Percentiles rank a stretch among this genome's conserved stretches.
Evolutionary conservation across 2,888 invertebrate species (phyloP).

Genomic region (Thalpophila matura): DNA sequence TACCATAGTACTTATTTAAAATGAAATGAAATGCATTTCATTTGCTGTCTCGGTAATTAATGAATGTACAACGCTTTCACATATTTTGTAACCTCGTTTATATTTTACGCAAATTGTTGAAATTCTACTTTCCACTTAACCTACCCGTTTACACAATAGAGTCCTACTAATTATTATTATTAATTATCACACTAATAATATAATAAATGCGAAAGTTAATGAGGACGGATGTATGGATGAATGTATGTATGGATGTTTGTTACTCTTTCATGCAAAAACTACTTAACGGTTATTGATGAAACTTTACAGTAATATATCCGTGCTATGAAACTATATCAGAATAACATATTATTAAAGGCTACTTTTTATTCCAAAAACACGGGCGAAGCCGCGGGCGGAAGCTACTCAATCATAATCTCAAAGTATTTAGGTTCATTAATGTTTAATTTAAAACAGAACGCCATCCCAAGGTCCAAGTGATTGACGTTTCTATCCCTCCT

Average conservation of each 20-base stretch:
- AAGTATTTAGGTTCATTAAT: slow-evolving; percentile 1
- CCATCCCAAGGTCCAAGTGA: slow-evolving; percentile 16
- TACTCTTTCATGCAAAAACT: too few relatives aligned
- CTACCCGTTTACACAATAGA: not conserved
- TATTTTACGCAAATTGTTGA: not conserved
- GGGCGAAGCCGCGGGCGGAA: too few relatives aligned
- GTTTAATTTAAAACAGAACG: slow-evolving; percentile 8
- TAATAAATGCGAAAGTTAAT: too few relatives aligned
- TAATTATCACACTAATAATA: too few relatives aligned
- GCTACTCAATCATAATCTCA: not conserved
- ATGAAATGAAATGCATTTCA: not conserved
- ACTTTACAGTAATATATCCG: too few relatives aligned
- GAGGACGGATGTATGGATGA: too few relatives aligned
- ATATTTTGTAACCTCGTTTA: not conserved
- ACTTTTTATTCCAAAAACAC: too few relatives aligned
- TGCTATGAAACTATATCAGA: too few relatives aligned
- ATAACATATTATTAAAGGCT: too few relatives aligned
- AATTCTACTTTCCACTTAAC: not conserved
- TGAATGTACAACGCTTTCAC: not conserved
- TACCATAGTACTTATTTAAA: slow-evolving; percentile 18
- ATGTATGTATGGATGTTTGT: too few relatives aligned
- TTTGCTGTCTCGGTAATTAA: slow-evolving; percentile 4
- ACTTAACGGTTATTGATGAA: too few relatives aligned
- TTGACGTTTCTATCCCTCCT: slow-evolving; percentile 27
- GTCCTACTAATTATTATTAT: too few relatives aligned